Conservation (phyloP, 2,797 vertebrate genomes). For the Pyrocephalus nanus region DNA sequence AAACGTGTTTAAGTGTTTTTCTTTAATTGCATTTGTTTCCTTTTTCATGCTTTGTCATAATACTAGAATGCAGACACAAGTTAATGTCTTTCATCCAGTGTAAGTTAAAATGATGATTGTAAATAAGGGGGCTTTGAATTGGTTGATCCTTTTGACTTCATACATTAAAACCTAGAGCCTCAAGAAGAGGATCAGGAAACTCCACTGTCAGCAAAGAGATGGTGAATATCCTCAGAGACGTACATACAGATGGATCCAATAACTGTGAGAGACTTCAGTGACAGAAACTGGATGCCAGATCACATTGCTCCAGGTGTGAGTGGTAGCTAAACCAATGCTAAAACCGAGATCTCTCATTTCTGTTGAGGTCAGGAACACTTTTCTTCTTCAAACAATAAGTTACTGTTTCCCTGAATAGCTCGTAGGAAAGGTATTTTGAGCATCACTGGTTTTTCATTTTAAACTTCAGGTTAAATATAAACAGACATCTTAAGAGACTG, state of each 20-base stretch:
- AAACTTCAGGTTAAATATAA: conserved; percentile 32
- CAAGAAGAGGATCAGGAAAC: neutral
- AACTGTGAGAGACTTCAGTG: neutral
- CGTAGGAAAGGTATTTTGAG: neutral
- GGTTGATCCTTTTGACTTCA: neutral
- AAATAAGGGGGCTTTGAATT: neutral
- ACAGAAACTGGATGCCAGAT: neutral
- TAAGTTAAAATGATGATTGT: neutral
- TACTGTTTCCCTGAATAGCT: neutral
- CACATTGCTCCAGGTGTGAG: neutral
- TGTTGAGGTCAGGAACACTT: neutral
- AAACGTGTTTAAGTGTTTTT: neutral
- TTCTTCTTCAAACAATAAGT: conserved; percentile 13
- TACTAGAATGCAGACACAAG: neutral
- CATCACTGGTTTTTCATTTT: neutral
- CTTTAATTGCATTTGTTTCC: neutral
- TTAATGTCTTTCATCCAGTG: neutral
- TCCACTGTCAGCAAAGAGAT: neutral
- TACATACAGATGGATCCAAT: neutral
- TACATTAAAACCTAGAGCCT: neutral
- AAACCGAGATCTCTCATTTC: neutral
- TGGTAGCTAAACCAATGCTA: neutral
- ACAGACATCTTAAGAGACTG: neutral
- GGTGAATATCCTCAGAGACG: neutral
- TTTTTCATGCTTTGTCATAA: neutral